Conservation (phyloP, 2,113 vertebrate genomes). For the Puma concolor region DNA sequence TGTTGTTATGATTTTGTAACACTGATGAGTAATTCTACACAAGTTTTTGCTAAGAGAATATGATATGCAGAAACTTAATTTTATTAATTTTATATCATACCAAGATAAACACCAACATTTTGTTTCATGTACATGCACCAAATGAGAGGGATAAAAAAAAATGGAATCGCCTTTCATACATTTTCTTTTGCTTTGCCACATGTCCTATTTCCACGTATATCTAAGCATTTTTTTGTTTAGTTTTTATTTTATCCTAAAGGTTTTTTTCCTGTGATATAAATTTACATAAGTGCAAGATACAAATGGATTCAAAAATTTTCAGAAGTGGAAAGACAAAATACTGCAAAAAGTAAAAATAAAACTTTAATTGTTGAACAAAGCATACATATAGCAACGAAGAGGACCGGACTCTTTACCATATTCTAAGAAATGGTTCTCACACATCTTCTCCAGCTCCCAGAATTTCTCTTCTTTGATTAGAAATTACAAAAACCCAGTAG, state of each 20-base stretch:
- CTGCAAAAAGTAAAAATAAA: background rate
- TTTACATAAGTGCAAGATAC: background rate
- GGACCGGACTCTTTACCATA: too few species aligned
- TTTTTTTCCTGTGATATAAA: background rate
- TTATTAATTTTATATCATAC: too few species aligned
- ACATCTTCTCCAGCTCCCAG: rapidly evolving
- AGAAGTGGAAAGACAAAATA: background rate
- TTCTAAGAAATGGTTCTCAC: background rate
- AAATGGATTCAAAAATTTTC: rapidly evolving
- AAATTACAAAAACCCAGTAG: background rate
- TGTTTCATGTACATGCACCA: rapidly evolving
- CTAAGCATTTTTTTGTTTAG: background rate
- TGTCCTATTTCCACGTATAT: background rate
- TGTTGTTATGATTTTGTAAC: background rate
- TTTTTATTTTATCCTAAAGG: background rate
- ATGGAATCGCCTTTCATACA: background rate
- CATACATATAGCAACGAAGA: background rate
- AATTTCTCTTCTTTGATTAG: background rate
- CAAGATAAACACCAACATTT: background rate
- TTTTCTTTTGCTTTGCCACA: background rate
- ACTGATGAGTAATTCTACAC: background rate
- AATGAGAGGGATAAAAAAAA: background rate
- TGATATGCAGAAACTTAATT: background rate
- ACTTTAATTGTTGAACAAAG: background rate
- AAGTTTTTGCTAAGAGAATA: background rate